Conservation (phyloP, 1,140 invertebrate species). For the Antheraea pernyi region DNA sequence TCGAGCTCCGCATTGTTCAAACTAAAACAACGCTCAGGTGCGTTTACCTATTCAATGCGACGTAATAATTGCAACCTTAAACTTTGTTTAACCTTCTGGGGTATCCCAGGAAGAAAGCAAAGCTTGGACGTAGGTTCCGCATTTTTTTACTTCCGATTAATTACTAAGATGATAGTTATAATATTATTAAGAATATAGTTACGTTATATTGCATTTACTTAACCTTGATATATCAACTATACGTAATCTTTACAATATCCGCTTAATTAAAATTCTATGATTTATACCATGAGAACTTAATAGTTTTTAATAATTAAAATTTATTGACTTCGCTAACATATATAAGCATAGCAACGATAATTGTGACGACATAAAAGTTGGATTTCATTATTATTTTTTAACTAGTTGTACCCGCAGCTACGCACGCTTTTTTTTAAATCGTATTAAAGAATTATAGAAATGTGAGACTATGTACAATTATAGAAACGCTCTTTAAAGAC, state of each 20-base stretch:
- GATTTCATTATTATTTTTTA: no score
- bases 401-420: no score
- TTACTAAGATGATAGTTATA: no score
- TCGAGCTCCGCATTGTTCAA: slow-evolving; percentile 65
- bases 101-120: slow-evolving; percentile 30
- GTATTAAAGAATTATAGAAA: no score
- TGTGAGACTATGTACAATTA: no score
- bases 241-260: not conserved
- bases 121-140: not conserved
- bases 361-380: no score
- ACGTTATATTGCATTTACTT: not conserved
- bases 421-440: no score
- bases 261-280: not conserved
- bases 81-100: slow-evolving; percentile 53
- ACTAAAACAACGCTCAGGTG: slow-evolving; percentile 55
- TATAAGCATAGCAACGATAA: no score
- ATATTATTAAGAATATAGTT: not conserved
- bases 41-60: slow-evolving; percentile 42
- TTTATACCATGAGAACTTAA: not conserved
- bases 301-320: no score
- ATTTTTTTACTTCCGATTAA: slow-evolving; percentile 9
- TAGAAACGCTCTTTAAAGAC: no score
- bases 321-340: no score
- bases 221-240: not conserved
- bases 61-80: slow-evolving; percentile 35